These are phyloP conservation scores for Cyprinus carpio DNA, from an alignment of 2,113 vertebrate species.

Conservation along the genomic window DNA sequence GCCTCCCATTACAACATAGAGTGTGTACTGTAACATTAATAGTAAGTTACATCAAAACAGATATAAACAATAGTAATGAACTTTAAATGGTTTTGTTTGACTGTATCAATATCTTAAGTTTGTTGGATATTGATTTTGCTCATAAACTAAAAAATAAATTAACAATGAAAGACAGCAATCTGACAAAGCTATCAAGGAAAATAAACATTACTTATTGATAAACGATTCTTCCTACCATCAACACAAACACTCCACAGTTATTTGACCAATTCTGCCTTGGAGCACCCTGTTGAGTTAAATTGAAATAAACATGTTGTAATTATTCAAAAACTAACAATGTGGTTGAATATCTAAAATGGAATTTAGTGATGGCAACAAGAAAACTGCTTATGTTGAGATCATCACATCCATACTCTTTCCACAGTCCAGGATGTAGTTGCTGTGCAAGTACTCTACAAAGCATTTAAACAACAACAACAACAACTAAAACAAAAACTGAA, in stretches of 20 bases:
- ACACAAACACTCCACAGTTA: slow-evolving; percentile 11
- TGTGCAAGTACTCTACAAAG: slow-evolving; percentile 1
- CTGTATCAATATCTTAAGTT: neutral
- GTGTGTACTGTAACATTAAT: slow-evolving; percentile 10
- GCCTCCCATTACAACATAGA: neutral
- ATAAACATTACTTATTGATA: neutral
- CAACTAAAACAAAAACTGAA: neutral
- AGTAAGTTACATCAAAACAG: neutral
- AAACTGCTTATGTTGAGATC: neutral
- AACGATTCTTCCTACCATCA: neutral
- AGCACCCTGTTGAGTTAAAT: neutral
- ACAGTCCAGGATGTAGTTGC: no score
- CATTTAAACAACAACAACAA: neutral
- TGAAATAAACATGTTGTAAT: slow-evolving; percentile 4
- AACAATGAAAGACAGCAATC: neutral
- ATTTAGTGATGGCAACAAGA: slow-evolving; percentile 4
- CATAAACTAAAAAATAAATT: neutral
- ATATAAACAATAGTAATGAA: neutral
- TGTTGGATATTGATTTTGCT: neutral
- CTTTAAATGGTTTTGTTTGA: neutral
- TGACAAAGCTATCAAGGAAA: neutral
- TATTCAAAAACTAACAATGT: neutral
- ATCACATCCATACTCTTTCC: neutral
- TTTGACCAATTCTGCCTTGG: neutral
- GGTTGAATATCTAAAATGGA: neutral